Percentiles rank a stretch among this genome's conserved stretches.
phyloP scores from a whole-genome alignment of 2,113 vertebrate genomes.

The Pithys albifrons region DNA sequence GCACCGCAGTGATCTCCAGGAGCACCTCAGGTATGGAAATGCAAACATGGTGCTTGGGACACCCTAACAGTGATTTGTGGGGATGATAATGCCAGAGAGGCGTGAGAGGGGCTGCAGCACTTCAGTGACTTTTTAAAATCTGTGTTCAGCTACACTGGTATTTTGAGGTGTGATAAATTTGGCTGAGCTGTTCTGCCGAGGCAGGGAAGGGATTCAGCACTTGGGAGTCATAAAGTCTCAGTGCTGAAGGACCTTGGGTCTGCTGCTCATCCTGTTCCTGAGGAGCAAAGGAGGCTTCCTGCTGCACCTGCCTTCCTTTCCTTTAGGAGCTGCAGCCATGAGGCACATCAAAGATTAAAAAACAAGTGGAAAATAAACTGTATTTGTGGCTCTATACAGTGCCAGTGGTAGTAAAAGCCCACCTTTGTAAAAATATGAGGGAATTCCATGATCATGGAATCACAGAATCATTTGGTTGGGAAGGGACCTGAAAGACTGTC shows the following conservation, averaged over 20 bases:
- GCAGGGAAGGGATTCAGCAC: not conserved
- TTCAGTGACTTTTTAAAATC: slow-evolving; percentile 19
- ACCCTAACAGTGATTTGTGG: not conserved
- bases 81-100: not conserved
- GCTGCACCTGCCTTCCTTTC: not conserved
- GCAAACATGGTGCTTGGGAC: not conserved
- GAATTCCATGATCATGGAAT: not conserved
- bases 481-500: not conserved
- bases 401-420: not conserved
- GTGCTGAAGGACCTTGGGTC: not conserved
- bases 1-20: not conserved
- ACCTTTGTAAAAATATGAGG: fast-evolving
- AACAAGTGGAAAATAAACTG: not conserved
- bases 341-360: not conserved
- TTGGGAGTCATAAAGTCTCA: not conserved
- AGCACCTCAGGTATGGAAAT: not conserved
- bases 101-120: not conserved
- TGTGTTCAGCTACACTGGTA: not conserved
- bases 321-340: not conserved
- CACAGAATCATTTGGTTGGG: not conserved
- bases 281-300: not conserved
- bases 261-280: not conserved
- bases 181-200: not conserved
- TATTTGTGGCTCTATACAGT: not conserved
- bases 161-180: slow-evolving; percentile 40